These are phyloP conservation scores for Zosterops japonicus DNA, from an alignment of 2,113 vertebrate species.

Conservation along the genomic window DNA sequence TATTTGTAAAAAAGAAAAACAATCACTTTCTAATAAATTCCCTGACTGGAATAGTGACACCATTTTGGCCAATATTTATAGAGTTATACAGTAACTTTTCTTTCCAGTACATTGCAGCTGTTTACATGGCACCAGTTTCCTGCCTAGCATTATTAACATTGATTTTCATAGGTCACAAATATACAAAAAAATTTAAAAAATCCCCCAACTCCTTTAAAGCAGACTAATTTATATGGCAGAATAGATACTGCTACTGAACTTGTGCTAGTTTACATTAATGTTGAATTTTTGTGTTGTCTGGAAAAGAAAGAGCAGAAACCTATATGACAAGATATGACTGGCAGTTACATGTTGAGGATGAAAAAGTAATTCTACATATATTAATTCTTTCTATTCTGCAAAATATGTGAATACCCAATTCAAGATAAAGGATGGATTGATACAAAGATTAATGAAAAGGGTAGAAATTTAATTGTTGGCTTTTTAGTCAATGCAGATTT, in stretches of 20 bases:
- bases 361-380: not conserved
- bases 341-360: not conserved
- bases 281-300: not conserved
- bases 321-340: not conserved
- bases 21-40: not conserved
- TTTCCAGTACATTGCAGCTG: not conserved
- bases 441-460: not conserved
- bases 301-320: not conserved
- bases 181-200: not conserved
- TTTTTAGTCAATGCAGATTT: not conserved
- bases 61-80: not conserved
- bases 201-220: not conserved
- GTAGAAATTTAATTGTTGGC: not conserved
- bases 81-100: not conserved
- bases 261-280: not conserved
- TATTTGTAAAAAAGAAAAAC: not conserved
- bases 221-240: not conserved
- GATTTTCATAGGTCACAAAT: not conserved
- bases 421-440: not conserved
- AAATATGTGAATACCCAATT: not conserved
- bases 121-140: not conserved
- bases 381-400: not conserved
- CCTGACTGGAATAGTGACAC: not conserved
- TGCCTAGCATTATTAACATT: not conserved
- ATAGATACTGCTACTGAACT: not conserved